Evolutionary conservation across 2,113 vertebrate genomes (phyloP), one percentile per base, ranked within the genome.

Genomic region (Alectura lathami): DNA sequence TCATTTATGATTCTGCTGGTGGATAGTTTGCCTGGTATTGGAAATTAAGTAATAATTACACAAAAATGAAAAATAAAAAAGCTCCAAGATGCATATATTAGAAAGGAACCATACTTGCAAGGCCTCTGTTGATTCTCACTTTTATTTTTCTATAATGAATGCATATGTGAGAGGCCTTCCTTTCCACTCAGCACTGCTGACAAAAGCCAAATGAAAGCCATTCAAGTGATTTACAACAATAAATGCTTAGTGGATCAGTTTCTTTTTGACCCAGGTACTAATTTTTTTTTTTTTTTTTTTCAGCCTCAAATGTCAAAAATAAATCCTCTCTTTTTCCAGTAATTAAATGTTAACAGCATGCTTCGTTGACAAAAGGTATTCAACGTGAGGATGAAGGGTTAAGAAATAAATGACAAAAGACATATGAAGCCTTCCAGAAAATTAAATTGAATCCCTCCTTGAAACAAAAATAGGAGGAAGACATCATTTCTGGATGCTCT

Each of bases 201-300:
- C 42, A 66, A 60, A 69, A 79, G 50, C 59, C 73, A 11, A 78
- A 83, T 59, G 23, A 0, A 9, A 94, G 51, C 48, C 56, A 48
- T 88, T 89, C 53, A 81, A 88, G 53, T 13, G 89, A 54, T 74
- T 76, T 83, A 54, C 34, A 91, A 76, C 17, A 68, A 56, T 67
- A 86, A 92, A 53, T 82, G 14, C 11, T 89, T 92, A 86, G 86
- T 66, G 22, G 15, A 12, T 59, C 0, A 0, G 14, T 82, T 92
- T 63, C 18, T 79, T 93, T 60, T 27, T 85, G 72, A 86, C 23
- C 12, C 8, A 51, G n/a, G 48, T 75, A 72, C 88, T 83, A 68
- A 78, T 78, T 92, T 74, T 60, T 80, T 77, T 83, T 78, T 92
- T 74, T 60, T 80, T 77, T 83, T 85, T 85, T 83, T 93, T 24